Conservation (phyloP, 2,797 vertebrate species). For the Pipistrellus pygmaeus region DNA sequence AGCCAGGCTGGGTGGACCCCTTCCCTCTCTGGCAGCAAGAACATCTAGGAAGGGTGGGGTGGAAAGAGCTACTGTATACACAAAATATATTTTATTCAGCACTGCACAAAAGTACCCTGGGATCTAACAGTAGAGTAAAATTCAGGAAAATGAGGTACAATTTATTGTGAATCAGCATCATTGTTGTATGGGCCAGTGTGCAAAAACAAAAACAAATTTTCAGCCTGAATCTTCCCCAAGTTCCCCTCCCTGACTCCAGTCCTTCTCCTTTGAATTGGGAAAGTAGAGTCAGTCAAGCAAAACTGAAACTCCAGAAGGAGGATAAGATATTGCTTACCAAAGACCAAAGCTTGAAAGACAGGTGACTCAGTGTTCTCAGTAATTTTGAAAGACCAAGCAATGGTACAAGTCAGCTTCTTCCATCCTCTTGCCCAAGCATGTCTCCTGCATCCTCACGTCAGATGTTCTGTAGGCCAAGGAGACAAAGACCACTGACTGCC, state of each 20-base stretch:
- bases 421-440: too few relatives aligned
- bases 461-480: not conserved
- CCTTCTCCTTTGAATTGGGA: not conserved
- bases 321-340: not conserved
- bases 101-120: not conserved
- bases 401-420: not conserved
- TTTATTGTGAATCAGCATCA: not conserved
- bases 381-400: not conserved
- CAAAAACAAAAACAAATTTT: not conserved
- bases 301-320: not conserved
- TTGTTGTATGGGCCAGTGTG: not conserved
- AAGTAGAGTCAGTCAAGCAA: not conserved
- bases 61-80: not conserved
- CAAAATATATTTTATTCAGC: not conserved
- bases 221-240: not conserved
- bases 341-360: not conserved
- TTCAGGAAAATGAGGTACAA: not conserved
- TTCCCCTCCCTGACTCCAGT: not conserved
- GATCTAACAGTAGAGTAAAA: not conserved
- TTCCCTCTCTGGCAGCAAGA: not conserved
- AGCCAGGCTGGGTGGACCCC: not conserved
- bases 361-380: not conserved
- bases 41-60: not conserved
- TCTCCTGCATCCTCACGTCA: too few relatives aligned
- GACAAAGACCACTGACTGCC: not conserved